Conservation (phyloP, 2,113 vertebrate species). For the Muntiacus muntjak region DNA sequence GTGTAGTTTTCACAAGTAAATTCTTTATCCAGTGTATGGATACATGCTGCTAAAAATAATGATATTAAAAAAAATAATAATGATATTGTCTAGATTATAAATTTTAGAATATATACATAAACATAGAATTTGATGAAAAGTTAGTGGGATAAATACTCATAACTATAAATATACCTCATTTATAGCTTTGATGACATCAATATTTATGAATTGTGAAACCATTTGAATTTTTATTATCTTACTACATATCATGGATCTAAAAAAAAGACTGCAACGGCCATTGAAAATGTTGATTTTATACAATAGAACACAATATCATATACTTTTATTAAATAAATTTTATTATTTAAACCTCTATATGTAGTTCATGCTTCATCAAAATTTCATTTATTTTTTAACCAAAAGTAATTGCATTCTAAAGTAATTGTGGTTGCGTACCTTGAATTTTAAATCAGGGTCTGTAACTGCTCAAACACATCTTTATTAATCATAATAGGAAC, state of each 20-base stretch:
- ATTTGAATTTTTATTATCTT: not conserved
- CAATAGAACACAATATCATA: not conserved
- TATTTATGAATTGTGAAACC: conserved; percentile 7
- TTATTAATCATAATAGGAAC: not conserved
- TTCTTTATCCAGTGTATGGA: not conserved
- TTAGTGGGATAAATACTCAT: not conserved
- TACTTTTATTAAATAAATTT: not conserved
- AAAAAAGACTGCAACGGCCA: not conserved
- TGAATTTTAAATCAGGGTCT: not conserved
- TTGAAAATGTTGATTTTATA: not conserved
- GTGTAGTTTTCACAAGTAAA: not conserved
- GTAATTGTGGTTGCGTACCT: not conserved
- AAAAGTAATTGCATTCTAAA: not conserved
- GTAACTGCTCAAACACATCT: not conserved
- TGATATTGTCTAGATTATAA: not conserved
- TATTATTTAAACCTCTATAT: not conserved
- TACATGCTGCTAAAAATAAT: not conserved
- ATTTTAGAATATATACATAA: not conserved
- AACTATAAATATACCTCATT: not conserved
- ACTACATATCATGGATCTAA: not conserved
- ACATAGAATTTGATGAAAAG: not conserved
- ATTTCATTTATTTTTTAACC: not conserved
- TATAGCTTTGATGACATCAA: not conserved
- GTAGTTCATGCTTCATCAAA: not conserved
- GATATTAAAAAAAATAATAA: not conserved